A percentile compares a stretch with the other conserved stretches of the same genome.
These are phyloP conservation scores for Pseudomyrmex cubaensis DNA, from an alignment of 1,140 invertebrate species.

Conservation along the genomic window DNA sequence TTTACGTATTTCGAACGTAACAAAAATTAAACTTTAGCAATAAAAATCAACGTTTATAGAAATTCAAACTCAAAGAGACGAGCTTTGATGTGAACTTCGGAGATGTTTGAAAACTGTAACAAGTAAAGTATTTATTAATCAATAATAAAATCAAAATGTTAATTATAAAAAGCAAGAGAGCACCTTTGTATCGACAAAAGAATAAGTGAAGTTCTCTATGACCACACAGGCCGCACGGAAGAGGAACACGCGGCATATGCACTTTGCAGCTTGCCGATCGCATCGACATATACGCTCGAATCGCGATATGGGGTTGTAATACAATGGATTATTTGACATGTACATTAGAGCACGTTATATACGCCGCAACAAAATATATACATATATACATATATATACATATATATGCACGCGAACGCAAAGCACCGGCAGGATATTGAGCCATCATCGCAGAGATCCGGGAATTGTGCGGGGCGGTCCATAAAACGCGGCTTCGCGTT, in stretches of 20 bases:
- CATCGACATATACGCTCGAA: neutral
- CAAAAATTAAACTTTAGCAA: neutral
- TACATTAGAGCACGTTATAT: neutral
- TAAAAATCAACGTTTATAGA: neutral
- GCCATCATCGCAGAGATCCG: slow-evolving; percentile 81
- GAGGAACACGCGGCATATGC: neutral
- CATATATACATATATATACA: neutral
- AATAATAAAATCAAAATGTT: no score
- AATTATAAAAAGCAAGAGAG: no score
- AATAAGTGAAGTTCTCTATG: neutral
- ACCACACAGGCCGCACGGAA: no score
- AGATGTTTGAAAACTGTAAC: neutral
- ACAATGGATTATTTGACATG: slow-evolving; percentile 11
- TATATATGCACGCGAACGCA: neutral
- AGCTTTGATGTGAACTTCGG: neutral
- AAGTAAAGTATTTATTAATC: neutral
- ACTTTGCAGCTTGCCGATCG: neutral
- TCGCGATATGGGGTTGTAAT: neutral
- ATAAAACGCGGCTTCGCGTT: slow-evolving; percentile 80
- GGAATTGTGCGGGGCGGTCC: slow-evolving; percentile 80
- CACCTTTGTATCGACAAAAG: no score
- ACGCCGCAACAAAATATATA: no score
- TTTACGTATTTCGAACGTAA: neutral
- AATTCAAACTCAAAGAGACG: no score
- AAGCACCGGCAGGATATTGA: slow-evolving; percentile 75